These are phyloP conservation scores for Ochotona princeps DNA, from an alignment of 2,113 vertebrate genomes.

Conservation along the genomic window DNA sequence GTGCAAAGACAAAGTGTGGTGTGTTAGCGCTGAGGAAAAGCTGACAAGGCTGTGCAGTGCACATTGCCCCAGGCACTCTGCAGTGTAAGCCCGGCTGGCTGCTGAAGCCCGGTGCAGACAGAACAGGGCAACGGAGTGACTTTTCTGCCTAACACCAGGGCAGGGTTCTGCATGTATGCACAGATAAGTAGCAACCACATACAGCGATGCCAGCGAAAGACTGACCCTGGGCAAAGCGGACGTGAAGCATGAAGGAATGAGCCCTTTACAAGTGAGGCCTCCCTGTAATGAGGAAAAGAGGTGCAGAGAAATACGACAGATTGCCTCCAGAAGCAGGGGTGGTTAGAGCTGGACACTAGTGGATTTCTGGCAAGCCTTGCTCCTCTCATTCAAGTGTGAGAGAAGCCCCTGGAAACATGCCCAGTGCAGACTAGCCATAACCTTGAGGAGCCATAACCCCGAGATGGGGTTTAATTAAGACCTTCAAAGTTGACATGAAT, in stretches of 20 bases:
- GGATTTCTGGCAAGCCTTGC: no score
- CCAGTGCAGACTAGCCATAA: background rate
- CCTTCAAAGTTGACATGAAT: fast-evolving
- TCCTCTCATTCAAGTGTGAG: no score
- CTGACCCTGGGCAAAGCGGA: background rate
- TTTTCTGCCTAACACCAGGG: no score
- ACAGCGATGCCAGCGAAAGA: background rate
- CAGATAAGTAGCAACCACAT: background rate
- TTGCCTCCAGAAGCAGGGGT: fast-evolving
- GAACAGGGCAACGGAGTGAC: background rate
- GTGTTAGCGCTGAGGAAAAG: background rate
- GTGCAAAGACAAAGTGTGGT: background rate
- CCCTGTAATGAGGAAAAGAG: background rate
- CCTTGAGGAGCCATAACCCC: no score
- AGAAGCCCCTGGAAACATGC: background rate
- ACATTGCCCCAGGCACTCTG: background rate
- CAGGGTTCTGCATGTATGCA: background rate
- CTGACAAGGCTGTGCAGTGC: no score
- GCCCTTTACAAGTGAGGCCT: fast-evolving
- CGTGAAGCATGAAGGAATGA: background rate
- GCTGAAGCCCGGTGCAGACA: background rate
- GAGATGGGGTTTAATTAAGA: background rate
- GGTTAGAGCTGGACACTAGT: background rate
- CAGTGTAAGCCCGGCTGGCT: fast-evolving
- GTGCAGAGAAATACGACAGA: background rate